A percentile compares a stretch with the other conserved stretches of the same genome.
phyloP scores from a whole-genome alignment of 2,888 invertebrate genomes.

The Pterostichus niger region DNA sequence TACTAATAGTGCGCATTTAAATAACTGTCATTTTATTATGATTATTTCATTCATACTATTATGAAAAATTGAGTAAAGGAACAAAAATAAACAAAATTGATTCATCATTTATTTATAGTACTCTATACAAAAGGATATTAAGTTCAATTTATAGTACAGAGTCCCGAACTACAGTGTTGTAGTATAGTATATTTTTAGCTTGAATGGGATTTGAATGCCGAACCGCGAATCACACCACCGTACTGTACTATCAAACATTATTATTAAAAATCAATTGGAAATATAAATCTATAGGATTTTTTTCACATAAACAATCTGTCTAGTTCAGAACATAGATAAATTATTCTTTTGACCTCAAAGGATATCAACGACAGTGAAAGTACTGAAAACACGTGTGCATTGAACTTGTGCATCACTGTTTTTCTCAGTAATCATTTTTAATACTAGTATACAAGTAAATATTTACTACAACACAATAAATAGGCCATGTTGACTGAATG shows the following conservation, averaged over 20 bases:
- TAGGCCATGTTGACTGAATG: constrained; percentile 59
- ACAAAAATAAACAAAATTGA: constrained; percentile 1
- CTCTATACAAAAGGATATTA: too few relatives aligned
- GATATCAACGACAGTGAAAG: constrained; percentile 34
- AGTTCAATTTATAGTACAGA: too few relatives aligned
- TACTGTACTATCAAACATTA: neutral
- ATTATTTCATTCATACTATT: neutral
- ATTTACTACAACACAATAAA: constrained; percentile 59
- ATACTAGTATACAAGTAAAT: constrained; percentile 56
- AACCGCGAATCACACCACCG: too few relatives aligned
- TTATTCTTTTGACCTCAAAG: constrained; percentile 55
- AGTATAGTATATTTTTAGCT: too few relatives aligned
- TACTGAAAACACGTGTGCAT: constrained; percentile 64
- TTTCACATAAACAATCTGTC: constrained; percentile 33
- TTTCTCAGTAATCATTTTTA: constrained; percentile 55
- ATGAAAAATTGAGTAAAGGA: constrained; percentile 4
- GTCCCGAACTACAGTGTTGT: too few relatives aligned
- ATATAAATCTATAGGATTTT: neutral
- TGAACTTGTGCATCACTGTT: constrained; percentile 58
- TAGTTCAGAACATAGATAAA: constrained; percentile 56
- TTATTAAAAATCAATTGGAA: constrained; percentile 25
- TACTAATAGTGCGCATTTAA: neutral
- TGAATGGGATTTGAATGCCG: too few relatives aligned
- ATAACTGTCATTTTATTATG: neutral
- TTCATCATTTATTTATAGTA: too few relatives aligned